Conservation (phyloP, 2,888 invertebrate genomes). For the Podotricha telesiphe region DNA sequence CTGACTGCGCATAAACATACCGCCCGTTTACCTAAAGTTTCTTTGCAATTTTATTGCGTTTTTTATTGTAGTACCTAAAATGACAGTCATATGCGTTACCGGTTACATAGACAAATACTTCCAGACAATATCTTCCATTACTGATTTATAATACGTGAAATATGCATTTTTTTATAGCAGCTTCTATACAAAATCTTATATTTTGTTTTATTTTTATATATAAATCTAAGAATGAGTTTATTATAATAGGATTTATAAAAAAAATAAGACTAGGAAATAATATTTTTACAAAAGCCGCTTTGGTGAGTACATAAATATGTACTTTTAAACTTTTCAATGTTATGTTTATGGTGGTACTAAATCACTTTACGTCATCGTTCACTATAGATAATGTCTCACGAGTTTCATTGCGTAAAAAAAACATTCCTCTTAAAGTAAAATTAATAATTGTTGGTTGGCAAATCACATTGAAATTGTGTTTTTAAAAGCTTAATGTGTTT, state of each 20-base stretch:
- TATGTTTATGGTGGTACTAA: background rate
- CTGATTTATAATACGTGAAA: too few species aligned
- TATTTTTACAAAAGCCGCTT: too few species aligned
- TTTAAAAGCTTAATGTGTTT: background rate
- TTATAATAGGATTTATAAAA: too few species aligned
- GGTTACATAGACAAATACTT: too few species aligned
- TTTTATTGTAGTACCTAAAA: background rate
- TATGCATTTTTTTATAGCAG: too few species aligned
- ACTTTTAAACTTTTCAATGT: background rate
- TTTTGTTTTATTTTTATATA: too few species aligned
- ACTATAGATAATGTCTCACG: background rate
- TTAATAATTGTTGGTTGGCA: background rate
- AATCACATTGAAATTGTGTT: background rate
- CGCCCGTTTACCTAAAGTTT: background rate
- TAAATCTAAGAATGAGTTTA: too few species aligned
- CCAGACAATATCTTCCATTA: too few species aligned
- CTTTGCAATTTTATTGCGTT: background rate
- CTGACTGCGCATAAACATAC: background rate
- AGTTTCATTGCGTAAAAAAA: background rate
- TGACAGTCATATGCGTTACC: background rate
- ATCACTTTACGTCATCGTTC: background rate
- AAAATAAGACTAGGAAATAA: too few species aligned
- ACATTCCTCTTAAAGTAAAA: background rate
- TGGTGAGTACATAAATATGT: background rate
- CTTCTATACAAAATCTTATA: too few species aligned